phyloP scores from a whole-genome alignment of 2,113 vertebrate species.

The Saccopteryx leptura region DNA sequence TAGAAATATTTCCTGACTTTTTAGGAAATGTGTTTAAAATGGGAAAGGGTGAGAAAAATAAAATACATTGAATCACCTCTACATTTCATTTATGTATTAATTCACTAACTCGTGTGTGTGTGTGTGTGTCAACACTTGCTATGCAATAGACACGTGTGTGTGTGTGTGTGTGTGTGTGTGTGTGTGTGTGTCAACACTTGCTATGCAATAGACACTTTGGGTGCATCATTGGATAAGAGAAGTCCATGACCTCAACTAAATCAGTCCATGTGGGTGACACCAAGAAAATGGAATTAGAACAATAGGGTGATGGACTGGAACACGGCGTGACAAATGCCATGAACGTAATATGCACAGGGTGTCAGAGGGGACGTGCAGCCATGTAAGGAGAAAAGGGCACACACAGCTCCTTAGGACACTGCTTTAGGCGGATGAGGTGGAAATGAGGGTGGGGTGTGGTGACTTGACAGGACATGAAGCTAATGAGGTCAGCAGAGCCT shows the following conservation, averaged over 20 bases:
- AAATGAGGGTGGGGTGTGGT: not conserved
- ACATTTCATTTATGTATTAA: not conserved
- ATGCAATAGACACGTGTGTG: not conserved
- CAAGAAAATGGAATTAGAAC: not conserved
- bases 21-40: not conserved
- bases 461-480: rapidly evolving
- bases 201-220: not conserved
- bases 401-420: not conserved
- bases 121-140: not conserved
- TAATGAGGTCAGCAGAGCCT: not conserved
- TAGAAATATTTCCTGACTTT: not conserved
- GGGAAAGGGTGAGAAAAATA: not conserved
- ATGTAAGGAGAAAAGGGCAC: too few species aligned
- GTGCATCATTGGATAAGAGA: not conserved
- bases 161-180: not conserved
- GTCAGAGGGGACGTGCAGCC: not conserved
- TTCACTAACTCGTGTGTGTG: not conserved
- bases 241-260: not conserved
- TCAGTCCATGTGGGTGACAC: not conserved
- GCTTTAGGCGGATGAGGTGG: too few species aligned
- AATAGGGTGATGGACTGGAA: not conserved
- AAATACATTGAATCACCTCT: not conserved
- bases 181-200: not conserved
- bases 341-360: not conserved
- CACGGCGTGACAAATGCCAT: too few species aligned